Base-by-base conservation (phyloP, 2,888 invertebrate genomes). In the Julus scanicus region DNA sequence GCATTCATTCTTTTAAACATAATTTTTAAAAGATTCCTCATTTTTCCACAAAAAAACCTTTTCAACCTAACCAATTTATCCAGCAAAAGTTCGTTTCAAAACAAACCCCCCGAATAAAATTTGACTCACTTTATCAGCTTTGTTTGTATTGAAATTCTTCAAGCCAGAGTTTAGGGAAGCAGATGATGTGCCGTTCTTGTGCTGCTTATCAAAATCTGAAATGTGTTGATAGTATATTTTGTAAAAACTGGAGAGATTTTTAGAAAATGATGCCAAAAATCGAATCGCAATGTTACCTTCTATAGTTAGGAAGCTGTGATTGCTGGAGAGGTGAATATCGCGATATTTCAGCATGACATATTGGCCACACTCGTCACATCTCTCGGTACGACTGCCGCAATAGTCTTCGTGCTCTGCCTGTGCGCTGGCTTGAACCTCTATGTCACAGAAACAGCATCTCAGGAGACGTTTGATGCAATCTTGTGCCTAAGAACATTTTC, bases 311-410 rank as follows among this genome's bases (percentile, higher is more conserved):
- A 84, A 87, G 48, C 29, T 83, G 39, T 88, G 89, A 71, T 87
- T 86, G 80, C 83, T 89, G 71, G 37, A 63, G 80, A 85, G 11
- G 29, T 96, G 95, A 91, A 95, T 95, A 89, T 94, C 94, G 53
- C 94, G 93, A 92, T 95, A 95, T 91, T 95, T 95, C 91, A 94
- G 93, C 95, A 95, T 95, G 89, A 96, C 94, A 91, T 94, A 94
- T 92, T 95, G 95, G 48, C 93, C 93, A 92, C 96, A 96, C 71
- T 94, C 94, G 2, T 93, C 91, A 91, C 96, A 96, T 90, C 94
- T 94, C 91, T 96, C 94, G 0, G 95, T 96, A 89, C 95, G 93
- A 86, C 94, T 94, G 0, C 95, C 95, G 92, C 96, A 96, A 92
- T 95, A 95, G 88, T 94, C 94, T 91, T 94, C 94, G 92, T 96